Evolutionary conservation across 2,888 invertebrate species (phyloP), one percentile per base, ranked within the genome.

Genomic region (Diabrotica balteata): DNA sequence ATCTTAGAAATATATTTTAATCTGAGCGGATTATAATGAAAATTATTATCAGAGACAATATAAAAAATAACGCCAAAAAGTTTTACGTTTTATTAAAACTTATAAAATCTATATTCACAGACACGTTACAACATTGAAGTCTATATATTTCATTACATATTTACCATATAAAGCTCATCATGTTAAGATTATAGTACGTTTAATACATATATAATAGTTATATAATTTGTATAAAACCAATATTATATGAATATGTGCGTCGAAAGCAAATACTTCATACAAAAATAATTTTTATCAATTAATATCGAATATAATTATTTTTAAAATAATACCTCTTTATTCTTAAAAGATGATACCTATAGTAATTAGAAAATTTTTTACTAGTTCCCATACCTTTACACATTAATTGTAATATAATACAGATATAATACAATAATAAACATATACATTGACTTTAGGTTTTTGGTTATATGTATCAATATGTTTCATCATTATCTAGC

Each of bases 51-150:
- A 32, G 2, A 32, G 32, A 32, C 5, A 32, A 4, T 32, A 32
- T 47, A 55, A 60, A 45, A 49, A 62, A 47, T n/a, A 54, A 6
- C 10, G 10, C n/a, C 43, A 8, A 10, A 53, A 17, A 9, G 32
- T 32, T 32, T 32, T 61, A 49, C 51, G 61, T 75, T 77, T 77
- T 77, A 77, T 78, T 78, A 79, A 77, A 80, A 80, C 77, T 80
- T 79, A 79, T 73, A 80, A 80, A 80, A 80, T 78, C 78, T 80
- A 70, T 70, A 70, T 69, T 72, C 65, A 71, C 64, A 68, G 58
- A 64, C 70, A 74, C 72, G 70, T 70, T 69, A 73, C 72, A 70
- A 62, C 61, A 67, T 67, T 58, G 32, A 70, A 50, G 59, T 65
- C 42, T 59, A 69, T 55, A 69, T 68, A 63, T 70, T 62, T 66